Base-by-base conservation (phyloP, 2,113 vertebrate species). In the Hemicordylus capensis region DNA sequence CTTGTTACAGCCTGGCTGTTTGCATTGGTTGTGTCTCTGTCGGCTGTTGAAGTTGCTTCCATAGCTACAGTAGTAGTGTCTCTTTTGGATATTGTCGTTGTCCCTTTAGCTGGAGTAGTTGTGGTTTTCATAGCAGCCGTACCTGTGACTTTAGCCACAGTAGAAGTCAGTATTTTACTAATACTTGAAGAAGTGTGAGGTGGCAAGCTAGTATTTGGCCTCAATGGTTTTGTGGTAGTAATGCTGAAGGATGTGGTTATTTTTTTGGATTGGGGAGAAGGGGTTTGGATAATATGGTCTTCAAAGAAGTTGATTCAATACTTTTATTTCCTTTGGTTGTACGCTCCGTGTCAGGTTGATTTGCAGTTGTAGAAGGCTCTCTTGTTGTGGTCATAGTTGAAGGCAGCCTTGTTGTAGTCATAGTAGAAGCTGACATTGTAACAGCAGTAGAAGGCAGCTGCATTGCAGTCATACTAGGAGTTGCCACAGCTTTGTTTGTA, bases 141-240 rank as follows among this genome's bases (percentile, higher is more conserved):
- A 19, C 66, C 1, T 7, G 10, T 80, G 0, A 92, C 88, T 81
- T 94, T 89, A 87, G 64, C 14, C 37, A 9, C 44, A 42, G 42
- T 72, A 24, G 28, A 73, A 76, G 70, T 37, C 37, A 66, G n/a
- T n/a, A 67, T 75, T n/a, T 89, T 67, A 31, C n/a, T 72, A 44
- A 24, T 79, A 72, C 1, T 88, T 83, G 69, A 89, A 90, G 86
- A 15, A 66, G 75, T 74, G 6, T 24, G 73, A 37, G 85, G 20
- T 51, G 84, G 74, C 39, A 42, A 26, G 70, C 66, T 93, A 28
- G 81, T 63, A 80, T 90, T 94, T 54, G 80, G 66, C 69, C 2
- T 76, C 61, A 5, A 58, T 80, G 58, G 48, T 81, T 90, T 93
- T 76, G 39, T 83, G 39, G 90, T 91, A 69, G 84, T 91, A 31